Conservation (phyloP, 2,888 invertebrate genomes). For the Agriotes lineatus region DNA sequence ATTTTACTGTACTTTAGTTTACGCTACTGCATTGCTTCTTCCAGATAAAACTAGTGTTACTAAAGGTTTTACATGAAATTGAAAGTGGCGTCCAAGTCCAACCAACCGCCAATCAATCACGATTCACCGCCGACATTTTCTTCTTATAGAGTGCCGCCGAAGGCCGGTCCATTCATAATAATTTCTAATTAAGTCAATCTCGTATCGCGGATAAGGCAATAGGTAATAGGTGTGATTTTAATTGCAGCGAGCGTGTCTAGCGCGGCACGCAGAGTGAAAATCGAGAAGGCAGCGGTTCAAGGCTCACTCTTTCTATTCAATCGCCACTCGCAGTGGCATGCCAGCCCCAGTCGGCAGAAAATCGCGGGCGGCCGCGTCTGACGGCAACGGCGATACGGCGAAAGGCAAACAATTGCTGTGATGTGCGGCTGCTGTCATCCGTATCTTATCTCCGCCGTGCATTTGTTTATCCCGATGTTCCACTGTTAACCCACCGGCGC, state of each 20-base stretch:
- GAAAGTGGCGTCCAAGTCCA: no score
- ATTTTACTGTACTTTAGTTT: no score
- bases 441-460: slow-evolving; percentile 26
- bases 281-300: slow-evolving; percentile 15
- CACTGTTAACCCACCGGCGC: background rate
- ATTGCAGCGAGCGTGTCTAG: slow-evolving; percentile 16
- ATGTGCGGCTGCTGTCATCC: slow-evolving; percentile 27
- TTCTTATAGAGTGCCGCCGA: no score
- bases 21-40: no score
- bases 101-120: no score
- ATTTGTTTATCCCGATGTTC: slow-evolving; percentile 28
- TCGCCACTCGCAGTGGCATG: background rate
- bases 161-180: slow-evolving; percentile 12
- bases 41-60: no score
- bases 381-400: slow-evolving; percentile 12
- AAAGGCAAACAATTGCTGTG: slow-evolving; percentile 2
- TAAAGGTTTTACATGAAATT: no score
- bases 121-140: no score
- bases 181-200: slow-evolving; percentile 7
- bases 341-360: background rate
- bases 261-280: slow-evolving; percentile 7
- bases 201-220: background rate
- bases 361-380: background rate
- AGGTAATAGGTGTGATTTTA: slow-evolving; percentile 19
- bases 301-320: slow-evolving; percentile 9